Evolutionary conservation across 2,888 invertebrate genomes (phyloP).

Genomic region (Sialis lutaria): DNA sequence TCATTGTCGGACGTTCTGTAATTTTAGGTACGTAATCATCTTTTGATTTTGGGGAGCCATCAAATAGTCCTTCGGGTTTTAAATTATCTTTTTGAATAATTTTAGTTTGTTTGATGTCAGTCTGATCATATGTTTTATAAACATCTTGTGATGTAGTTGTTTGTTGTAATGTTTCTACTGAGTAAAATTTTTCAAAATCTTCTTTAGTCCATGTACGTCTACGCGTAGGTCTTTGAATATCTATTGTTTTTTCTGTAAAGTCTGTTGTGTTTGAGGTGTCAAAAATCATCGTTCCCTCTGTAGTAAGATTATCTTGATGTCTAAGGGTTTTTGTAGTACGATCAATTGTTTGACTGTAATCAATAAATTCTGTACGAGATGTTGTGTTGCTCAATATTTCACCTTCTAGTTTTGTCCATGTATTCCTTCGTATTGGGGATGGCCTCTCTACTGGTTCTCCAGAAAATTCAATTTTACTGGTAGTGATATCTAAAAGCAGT

Average conservation of each 20-base stretch:
- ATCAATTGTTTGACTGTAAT: conserved; percentile 38
- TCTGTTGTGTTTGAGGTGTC: conserved; percentile 45
- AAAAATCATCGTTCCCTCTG: conserved; percentile 50
- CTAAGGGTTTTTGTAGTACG: conserved; percentile 38
- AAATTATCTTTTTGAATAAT: conserved; percentile 30
- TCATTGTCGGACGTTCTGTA: conserved; percentile 20
- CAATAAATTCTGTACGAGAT: conserved; percentile 43
- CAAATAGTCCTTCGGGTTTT: conserved; percentile 36
- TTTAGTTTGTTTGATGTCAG: conserved; percentile 29
- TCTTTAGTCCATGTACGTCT: conserved; percentile 56
- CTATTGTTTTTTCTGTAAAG: conserved; percentile 37
- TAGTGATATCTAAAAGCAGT: conserved; percentile 43
- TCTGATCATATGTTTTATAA: conserved; percentile 40
- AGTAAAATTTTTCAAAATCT: conserved; percentile 51
- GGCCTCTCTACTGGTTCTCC: conserved; percentile 46
- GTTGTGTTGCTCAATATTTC: conserved; percentile 55
- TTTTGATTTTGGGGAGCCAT: conserved; percentile 27
- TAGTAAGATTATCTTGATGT: conserved; percentile 45
- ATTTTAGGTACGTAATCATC: conserved; percentile 26
- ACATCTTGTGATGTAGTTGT: conserved; percentile 51
- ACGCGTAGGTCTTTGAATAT: conserved; percentile 36
- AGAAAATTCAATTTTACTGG: conserved; percentile 49
- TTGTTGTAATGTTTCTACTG: conserved; percentile 33
- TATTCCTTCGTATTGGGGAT: conserved; percentile 50
- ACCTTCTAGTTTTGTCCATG: conserved; percentile 62